phyloP scores from a whole-genome alignment of 2,113 vertebrate genomes.

The Pterocles burchelli region DNA sequence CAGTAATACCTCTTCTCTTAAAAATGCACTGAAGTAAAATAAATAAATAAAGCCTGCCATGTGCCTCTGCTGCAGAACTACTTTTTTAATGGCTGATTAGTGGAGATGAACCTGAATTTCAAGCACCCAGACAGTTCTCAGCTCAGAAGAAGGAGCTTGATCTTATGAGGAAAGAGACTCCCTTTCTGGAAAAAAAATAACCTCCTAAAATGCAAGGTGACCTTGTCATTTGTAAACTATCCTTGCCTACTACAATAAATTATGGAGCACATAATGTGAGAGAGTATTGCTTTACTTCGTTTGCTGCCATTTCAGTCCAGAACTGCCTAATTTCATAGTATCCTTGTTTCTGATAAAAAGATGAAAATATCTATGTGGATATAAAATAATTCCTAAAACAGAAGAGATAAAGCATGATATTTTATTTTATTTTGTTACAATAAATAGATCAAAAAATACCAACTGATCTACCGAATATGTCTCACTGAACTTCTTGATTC shows the following conservation, averaged over 20 bases:
- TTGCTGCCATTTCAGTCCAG: not conserved
- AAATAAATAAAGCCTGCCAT: not conserved
- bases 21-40: not conserved
- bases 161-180: not conserved
- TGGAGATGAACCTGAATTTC: not conserved
- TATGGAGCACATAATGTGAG: not conserved
- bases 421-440: not conserved
- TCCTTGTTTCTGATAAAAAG: not conserved
- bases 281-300: not conserved
- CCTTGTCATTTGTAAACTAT: not conserved
- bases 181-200: not conserved
- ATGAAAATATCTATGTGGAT: not conserved
- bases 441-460: not conserved
- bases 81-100: not conserved
- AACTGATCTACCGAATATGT: not conserved
- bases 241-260: not conserved
- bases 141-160: not conserved
- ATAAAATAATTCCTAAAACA: not conserved
- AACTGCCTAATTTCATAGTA: not conserved
- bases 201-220: not conserved
- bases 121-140: not conserved
- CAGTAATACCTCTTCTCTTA: not conserved
- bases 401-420: not conserved
- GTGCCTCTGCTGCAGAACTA: not conserved
- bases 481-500: not conserved